phyloP scores from a whole-genome alignment of 1,140 invertebrate genomes.

The Globodera rostochiensis region DNA sequence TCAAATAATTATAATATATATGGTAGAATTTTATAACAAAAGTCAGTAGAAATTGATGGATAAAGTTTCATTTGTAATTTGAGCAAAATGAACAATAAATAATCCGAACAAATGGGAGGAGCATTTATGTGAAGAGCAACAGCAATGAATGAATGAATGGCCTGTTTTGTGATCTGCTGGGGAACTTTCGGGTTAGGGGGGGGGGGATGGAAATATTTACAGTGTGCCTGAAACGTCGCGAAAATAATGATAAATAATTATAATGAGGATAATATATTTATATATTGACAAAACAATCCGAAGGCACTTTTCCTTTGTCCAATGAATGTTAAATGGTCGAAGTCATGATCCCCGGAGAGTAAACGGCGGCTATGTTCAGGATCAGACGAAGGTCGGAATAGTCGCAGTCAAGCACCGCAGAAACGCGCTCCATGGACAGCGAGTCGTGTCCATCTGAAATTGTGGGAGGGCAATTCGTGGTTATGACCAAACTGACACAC shows the following conservation, averaged over 20 bases:
- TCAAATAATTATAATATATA: neutral
- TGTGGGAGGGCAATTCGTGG: neutral
- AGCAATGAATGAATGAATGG: neutral
- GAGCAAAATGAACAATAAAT: neutral
- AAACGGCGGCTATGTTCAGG: conserved; percentile 59
- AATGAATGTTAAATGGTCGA: neutral
- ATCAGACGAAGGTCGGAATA: conserved; percentile 57
- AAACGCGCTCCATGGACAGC: conserved; percentile 47
- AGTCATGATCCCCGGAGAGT: conserved; percentile 44
- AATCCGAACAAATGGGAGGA: neutral
- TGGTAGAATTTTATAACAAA: neutral
- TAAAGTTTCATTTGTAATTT: neutral
- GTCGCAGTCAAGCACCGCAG: conserved; percentile 52
- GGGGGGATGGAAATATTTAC: neutral
- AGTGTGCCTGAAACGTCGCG: neutral
- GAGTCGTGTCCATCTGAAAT: conserved; percentile 13
- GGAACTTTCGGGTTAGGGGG: neutral
- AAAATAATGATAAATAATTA: neutral
- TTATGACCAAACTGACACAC: neutral
- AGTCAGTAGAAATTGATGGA: conserved; percentile 7
- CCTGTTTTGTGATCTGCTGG: neutral
- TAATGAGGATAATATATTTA: neutral
- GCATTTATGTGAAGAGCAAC: neutral
- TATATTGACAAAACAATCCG: neutral
- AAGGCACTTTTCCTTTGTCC: neutral